Evolutionary conservation across 1,140 invertebrate genomes (phyloP).

Genomic region (Sweltsa coloradensis): DNA sequence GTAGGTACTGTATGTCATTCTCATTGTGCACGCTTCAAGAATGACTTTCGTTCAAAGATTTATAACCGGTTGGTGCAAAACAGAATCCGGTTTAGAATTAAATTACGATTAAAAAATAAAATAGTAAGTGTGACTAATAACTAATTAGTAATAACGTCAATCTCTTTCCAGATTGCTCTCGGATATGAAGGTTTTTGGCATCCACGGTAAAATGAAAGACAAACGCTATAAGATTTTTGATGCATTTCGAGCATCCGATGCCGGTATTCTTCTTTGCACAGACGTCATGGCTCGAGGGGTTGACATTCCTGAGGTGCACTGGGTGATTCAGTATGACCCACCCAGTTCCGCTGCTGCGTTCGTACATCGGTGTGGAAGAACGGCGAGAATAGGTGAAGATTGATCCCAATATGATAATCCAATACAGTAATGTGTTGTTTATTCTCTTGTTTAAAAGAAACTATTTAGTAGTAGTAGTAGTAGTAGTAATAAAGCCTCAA

Average conservation of each 20-base stretch:
- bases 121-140: no score
- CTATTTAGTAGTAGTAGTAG: no score
- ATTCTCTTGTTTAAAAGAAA: no score
- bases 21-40: no score
- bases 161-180: constrained; percentile 34
- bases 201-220: constrained; percentile 92
- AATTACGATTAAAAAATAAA: no score
- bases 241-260: constrained; percentile 55
- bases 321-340: constrained; percentile 97
- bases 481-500: no score
- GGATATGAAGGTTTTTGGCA: constrained; percentile 51
- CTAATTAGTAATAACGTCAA: background rate
- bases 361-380: constrained; percentile 88
- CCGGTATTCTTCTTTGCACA: constrained; percentile 80
- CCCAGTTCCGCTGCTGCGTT: constrained; percentile 70
- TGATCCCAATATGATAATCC: no score
- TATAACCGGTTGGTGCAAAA: no score
- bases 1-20: no score
- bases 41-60: no score
- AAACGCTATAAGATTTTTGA: constrained; percentile 78
- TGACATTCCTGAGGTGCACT: constrained; percentile 89
- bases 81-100: no score
- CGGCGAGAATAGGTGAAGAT: constrained; percentile 70
- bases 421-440: no score
- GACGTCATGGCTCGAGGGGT: constrained; percentile 95